Evolutionary conservation across 2,888 invertebrate species (phyloP).

Genomic region (Apotomis betuletana): DNA sequence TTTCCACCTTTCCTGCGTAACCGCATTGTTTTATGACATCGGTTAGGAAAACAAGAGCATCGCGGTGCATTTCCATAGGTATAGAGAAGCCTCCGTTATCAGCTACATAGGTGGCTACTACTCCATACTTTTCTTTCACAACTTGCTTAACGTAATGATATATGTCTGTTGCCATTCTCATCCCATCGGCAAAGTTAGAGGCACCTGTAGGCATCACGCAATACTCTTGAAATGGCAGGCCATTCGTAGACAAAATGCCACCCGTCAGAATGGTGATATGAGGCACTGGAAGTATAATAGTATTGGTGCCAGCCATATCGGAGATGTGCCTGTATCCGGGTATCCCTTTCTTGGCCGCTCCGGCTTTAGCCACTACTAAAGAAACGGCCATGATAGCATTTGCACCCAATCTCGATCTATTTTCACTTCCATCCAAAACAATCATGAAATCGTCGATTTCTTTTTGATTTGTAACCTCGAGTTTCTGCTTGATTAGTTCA

Average conservation of each 20-base stretch:
- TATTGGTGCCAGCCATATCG: constrained; percentile 94
- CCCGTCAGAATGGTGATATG: constrained; percentile 99
- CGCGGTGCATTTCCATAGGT: constrained; percentile 96
- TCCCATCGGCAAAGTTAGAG: constrained; percentile 94
- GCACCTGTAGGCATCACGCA: constrained; percentile 97
- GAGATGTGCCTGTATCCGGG: constrained; percentile 96
- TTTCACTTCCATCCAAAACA: constrained; percentile 97
- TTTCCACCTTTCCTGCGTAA: constrained; percentile 94
- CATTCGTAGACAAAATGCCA: constrained; percentile 98
- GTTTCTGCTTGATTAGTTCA: constrained; percentile 89
- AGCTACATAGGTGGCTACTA: constrained; percentile 96
- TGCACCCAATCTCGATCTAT: constrained; percentile 96
- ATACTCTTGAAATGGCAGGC: constrained; percentile 97
- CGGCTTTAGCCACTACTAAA: constrained; percentile 97
- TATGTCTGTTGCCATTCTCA: constrained; percentile 98
- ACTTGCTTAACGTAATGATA: constrained; percentile 97
- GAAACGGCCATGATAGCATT: constrained; percentile 99
- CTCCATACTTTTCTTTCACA: constrained; percentile 93
- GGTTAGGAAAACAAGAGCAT: constrained; percentile 92
- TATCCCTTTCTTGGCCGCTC: constrained; percentile 96
- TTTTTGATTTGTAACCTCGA: constrained; percentile 95
- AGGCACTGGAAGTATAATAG: constrained; percentile 97
- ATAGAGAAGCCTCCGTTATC: constrained; percentile 99
- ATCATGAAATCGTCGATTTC: constrained; percentile 94
- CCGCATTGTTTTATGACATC: constrained; percentile 96